Evolutionary conservation across 1,140 invertebrate species (phyloP).

Genomic region (Megathymus violae): DNA sequence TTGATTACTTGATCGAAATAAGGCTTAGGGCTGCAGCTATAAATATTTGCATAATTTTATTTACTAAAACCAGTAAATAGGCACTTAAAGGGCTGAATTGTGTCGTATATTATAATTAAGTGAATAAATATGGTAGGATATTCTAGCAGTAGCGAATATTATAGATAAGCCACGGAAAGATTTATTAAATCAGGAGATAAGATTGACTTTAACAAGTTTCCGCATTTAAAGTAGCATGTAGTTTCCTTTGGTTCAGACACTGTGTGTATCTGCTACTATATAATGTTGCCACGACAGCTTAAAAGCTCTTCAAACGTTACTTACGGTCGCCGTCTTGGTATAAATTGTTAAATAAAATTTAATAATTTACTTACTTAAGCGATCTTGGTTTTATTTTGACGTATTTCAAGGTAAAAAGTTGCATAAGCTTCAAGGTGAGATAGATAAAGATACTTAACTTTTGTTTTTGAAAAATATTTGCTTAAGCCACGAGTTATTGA

Average conservation of each 20-base stretch:
- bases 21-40: slow-evolving; percentile 36
- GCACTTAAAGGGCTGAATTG: slow-evolving; percentile 43
- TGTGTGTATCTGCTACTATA: neutral
- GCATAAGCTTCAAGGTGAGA: too few relatives aligned
- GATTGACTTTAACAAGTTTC: slow-evolving; percentile 42
- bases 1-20: slow-evolving; percentile 51
- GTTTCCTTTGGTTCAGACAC: slow-evolving; percentile 7
- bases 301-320: slow-evolving; percentile 13
- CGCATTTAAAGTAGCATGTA: slow-evolving; percentile 35
- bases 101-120: slow-evolving; percentile 53
- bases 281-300: slow-evolving; percentile 7
- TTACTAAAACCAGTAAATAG: slow-evolving; percentile 50
- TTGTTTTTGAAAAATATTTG: too few relatives aligned
- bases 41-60: slow-evolving; percentile 42
- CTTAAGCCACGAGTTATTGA: too few relatives aligned
- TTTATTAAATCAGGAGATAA: slow-evolving; percentile 46
- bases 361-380: too few relatives aligned
- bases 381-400: too few relatives aligned
- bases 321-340: neutral
- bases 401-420: too few relatives aligned
- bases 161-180: slow-evolving; percentile 35
- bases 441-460: too few relatives aligned
- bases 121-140: slow-evolving; percentile 28
- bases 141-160: slow-evolving; percentile 34
- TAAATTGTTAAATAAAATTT: neutral